Conservation (phyloP, 2,888 invertebrate species). For the Gastrophysa polygoni region DNA sequence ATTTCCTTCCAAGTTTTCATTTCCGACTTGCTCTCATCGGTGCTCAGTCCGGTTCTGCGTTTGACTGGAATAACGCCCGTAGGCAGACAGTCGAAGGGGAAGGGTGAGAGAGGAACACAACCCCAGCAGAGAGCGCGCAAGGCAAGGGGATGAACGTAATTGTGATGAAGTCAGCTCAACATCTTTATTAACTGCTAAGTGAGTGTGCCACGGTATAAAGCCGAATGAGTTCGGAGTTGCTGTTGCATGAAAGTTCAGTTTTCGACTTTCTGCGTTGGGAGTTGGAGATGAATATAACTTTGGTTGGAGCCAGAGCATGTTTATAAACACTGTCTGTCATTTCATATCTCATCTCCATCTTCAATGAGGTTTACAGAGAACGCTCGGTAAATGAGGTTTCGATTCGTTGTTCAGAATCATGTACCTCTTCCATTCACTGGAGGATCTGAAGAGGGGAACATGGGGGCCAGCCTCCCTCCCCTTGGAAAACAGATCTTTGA, state of each 20-base stretch:
- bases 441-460: too few species aligned
- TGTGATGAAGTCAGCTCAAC: constrained; percentile 50
- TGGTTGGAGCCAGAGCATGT: neutral
- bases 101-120: constrained; percentile 22
- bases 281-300: neutral
- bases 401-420: too few species aligned
- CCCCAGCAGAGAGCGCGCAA: constrained; percentile 29
- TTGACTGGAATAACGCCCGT: constrained; percentile 23
- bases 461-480: too few species aligned
- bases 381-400: too few species aligned
- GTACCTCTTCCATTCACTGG: too few species aligned
- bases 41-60: neutral
- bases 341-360: neutral
- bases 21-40: too few species aligned
- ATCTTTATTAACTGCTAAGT: constrained; percentile 47
- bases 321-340: neutral
- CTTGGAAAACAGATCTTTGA: too few species aligned
- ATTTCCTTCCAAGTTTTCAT: too few species aligned
- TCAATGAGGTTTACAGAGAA: too few species aligned
- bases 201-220: constrained; percentile 32
- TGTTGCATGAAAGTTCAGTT: constrained; percentile 12
- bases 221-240: constrained; percentile 15
- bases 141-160: constrained; percentile 40
- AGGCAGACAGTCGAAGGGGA: constrained; percentile 24
- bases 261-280: neutral